phyloP scores from a whole-genome alignment of 1,140 invertebrate genomes.

The Caligus rogercresseyi region DNA sequence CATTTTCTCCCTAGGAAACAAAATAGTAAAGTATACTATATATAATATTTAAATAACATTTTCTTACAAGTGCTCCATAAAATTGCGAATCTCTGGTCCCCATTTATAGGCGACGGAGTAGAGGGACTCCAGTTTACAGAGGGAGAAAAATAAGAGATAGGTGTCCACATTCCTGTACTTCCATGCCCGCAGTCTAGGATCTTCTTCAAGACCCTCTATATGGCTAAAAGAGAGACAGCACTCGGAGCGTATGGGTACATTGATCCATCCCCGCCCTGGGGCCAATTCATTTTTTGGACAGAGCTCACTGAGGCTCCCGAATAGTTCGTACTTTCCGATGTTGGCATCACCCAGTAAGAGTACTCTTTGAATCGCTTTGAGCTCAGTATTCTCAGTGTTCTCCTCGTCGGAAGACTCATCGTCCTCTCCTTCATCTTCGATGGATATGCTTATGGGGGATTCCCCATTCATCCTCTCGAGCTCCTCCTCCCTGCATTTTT shows the following conservation, averaged over 20 bases:
- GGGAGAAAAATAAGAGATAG: background rate
- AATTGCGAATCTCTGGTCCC: background rate
- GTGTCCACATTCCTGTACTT: background rate
- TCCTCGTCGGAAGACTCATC: too few species aligned
- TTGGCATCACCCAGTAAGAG: background rate
- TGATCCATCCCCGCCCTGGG: background rate
- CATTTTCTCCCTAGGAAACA: background rate
- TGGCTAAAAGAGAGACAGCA: background rate
- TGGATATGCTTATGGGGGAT: too few species aligned
- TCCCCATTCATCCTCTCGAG: too few species aligned
- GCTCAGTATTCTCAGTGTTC: too few species aligned
- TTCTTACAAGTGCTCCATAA: background rate
- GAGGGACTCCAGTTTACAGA: background rate
- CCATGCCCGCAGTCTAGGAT: background rate
- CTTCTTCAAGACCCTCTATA: background rate
- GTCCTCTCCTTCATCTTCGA: too few species aligned
- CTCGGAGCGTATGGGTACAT: background rate
- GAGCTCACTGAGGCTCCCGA: background rate
- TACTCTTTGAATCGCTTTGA: background rate
- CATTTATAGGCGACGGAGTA: background rate
- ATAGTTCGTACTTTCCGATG: background rate
- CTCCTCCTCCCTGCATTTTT: too few species aligned
- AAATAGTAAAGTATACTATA: background rate
- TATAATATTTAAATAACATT: background rate
- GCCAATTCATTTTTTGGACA: too few species aligned